Percentiles rank a stretch among this genome's conserved stretches.
phyloP scores from a whole-genome alignment of 2,888 invertebrate genomes.

The Synergus gifuensis region DNA sequence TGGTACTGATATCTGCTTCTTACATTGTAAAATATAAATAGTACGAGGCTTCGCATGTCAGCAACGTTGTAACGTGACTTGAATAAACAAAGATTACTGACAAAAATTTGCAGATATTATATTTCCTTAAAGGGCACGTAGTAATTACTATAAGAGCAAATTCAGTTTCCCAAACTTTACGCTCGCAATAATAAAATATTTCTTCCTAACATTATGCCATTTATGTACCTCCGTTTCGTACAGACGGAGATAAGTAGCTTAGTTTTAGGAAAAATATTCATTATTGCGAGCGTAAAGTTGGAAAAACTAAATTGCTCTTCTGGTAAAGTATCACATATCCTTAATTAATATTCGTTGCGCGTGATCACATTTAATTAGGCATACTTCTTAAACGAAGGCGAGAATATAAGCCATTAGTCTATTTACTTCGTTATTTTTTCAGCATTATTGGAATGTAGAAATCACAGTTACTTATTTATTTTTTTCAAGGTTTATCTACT shows the following conservation, averaged over 20 bases:
- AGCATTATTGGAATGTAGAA: constrained; percentile 13
- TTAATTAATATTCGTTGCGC: constrained; percentile 34
- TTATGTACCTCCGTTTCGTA: too few species aligned
- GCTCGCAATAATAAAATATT: too few species aligned
- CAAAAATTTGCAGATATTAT: background rate
- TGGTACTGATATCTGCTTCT: background rate
- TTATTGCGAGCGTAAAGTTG: too few species aligned
- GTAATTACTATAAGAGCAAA: too few species aligned
- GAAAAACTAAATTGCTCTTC: too few species aligned
- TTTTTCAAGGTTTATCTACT: constrained; percentile 50
- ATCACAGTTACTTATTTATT: background rate
- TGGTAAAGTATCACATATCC: too few species aligned
- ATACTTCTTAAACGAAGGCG: background rate
- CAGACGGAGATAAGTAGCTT: too few species aligned
- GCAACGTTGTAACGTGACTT: background rate
- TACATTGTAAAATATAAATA: constrained; percentile 34
- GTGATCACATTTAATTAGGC: constrained; percentile 19
- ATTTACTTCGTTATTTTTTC: background rate
- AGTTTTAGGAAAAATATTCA: too few species aligned
- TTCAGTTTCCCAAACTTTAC: too few species aligned
- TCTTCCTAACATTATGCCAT: too few species aligned
- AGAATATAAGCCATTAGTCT: constrained; percentile 6
- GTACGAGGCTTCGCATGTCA: background rate
- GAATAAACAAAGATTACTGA: constrained; percentile 17
- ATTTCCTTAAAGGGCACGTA: background rate